A percentile compares a stretch with the other conserved stretches of the same genome.
phyloP scores from a whole-genome alignment of 2,113 vertebrate species.

The Mirza zaza region DNA sequence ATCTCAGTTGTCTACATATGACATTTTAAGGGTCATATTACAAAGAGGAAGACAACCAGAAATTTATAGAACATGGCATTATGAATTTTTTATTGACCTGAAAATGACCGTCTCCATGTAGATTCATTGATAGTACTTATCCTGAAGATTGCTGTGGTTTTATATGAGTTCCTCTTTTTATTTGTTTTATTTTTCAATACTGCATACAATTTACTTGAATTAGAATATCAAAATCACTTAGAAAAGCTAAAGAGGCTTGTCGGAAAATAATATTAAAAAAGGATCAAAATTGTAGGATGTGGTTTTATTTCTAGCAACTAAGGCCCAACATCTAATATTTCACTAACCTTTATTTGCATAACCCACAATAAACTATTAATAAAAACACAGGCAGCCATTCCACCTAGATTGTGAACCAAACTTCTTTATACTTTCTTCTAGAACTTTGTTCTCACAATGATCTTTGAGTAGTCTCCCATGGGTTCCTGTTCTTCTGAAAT shows the following conservation, averaged over 20 bases:
- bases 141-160: not conserved
- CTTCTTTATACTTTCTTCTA: not conserved
- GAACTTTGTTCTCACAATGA: accelerated
- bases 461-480: not conserved
- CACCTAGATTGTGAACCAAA: not conserved
- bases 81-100: not conserved
- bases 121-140: not conserved
- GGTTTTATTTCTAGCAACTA: not conserved
- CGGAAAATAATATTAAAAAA: not conserved
- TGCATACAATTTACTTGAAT: not conserved
- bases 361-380: not conserved
- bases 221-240: not conserved
- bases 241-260: not conserved
- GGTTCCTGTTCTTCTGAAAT: not conserved
- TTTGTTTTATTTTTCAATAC: not conserved
- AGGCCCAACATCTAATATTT: not conserved
- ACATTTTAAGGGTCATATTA: not conserved
- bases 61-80: not conserved
- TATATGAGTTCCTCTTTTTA: not conserved
- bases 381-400: not conserved
- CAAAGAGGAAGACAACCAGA: not conserved
- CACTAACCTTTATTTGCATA: not conserved
- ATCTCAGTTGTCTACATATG: not conserved
- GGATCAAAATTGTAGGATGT: not conserved
- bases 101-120: not conserved